Evolutionary conservation across 1,140 invertebrate species (phyloP), one percentile per base, ranked within the genome.

Genomic region (Acyrthosiphon pisum): DNA sequence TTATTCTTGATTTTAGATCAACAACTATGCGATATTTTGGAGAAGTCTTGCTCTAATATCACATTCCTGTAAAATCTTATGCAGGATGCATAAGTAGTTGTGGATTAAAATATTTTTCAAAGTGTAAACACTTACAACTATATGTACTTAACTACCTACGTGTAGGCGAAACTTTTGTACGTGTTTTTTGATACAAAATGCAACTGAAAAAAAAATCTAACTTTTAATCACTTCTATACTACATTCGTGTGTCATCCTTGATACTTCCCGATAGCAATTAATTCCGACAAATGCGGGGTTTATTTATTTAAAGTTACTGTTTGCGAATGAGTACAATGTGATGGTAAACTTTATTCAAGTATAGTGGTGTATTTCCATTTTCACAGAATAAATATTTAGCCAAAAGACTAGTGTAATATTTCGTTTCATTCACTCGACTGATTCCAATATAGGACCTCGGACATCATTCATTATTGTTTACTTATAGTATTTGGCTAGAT

Each of bases 371-470:
- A 91, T 91, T 76, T 91, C 11, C 56, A 91, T 91, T 68, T 46
- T 22, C 37, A 44, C n/a, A 76, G 41, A 68, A 76, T 68, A 91
- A 68, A 91, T 76, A 91, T 91, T 68, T 76, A 76, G 41, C 11
- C n/a, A n/a, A 41, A 46, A 89, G 56, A 44, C 26, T 91, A 91
- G 90, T 91, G 35, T 89, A 53, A 53, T 89, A 53, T 89, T 89
- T 89, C 30, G n/a, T 53, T 53, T 53, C 22, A 50, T 89, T 89
- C 9, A 50, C 53, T 53, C 22, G 22, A 53, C 48, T 35, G 18
- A 50, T n/a, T 48, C 44, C 2, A 20, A 30, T n/a, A 88, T 14
- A 48, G 44, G 30, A 35, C 30, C 14, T 35, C 18, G 86, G 46
- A 48, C 86, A 48, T 48, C 30, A 48, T 26, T 48, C 7, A 48